Base-by-base conservation (phyloP, 1,140 invertebrate genomes). In the Aricia agestis region DNA sequence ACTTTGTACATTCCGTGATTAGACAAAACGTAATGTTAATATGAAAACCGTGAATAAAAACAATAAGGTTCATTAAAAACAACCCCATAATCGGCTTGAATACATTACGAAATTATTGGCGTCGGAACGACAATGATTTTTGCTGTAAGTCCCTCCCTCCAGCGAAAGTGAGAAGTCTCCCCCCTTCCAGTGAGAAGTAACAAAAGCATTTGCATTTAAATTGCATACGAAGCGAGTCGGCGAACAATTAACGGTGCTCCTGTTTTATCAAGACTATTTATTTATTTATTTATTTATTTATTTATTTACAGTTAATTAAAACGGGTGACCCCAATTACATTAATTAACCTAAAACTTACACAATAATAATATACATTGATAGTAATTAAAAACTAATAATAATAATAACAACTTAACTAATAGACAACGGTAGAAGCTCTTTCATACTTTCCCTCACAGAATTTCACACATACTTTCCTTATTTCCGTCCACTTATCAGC, bases 151-250 rank as follows among this genome's bases (percentile, higher is more conserved):
- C 57, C 31, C 58, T 42, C 58, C 36, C 36, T 69, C 58, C 32
- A n/a, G 67, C 1, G 61, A 63, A 72, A 65, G 59, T 68, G 6
- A 65, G 15, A 41, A 58, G 45, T 31, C 19, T 1, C 65, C 67
- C 13, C 66, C 32, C 32, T 15, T 18, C 68, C 58, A 31, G 11
- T 63, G 61, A 69, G 68, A 69, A 69, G 41, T 66, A 74, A 74
- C 70, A 70, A 41, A 72, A 72, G 15, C 41, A 87, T 89, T 87
- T 79, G 78, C 86, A 89, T 89, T 78, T 81, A 86, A 84, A 89
- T 89, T 85, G 82, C 83, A 80, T 75, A 81, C 76, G 81, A 84
- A 79, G 78, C 72, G 68, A 68, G 65, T 81, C 78, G 74, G 52
- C 61, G 58, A 80, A 75, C 82, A 81, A 87, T 86, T 86, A 89